Conservation (phyloP, 2,888 invertebrate species). For the Scaptomyza reducta region DNA sequence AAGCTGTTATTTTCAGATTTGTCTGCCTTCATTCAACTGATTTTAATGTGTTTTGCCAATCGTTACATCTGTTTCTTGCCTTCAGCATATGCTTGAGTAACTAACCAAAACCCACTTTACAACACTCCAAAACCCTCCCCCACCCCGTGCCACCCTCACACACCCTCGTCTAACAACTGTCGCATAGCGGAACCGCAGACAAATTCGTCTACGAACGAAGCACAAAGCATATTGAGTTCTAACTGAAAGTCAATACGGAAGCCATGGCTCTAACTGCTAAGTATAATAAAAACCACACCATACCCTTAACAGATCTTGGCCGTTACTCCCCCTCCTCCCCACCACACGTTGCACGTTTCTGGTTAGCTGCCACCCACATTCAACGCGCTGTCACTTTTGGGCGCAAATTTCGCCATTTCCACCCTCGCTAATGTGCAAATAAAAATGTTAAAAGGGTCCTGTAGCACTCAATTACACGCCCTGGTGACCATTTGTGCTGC, state of each 20-base stretch:
- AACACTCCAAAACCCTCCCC: background rate
- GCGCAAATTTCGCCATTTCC: slow-evolving; percentile 81
- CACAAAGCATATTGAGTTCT: slow-evolving; percentile 65
- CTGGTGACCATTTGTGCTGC: slow-evolving; percentile 82
- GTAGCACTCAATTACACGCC: slow-evolving; percentile 85
- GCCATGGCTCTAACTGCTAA: background rate
- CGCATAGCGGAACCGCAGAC: slow-evolving; percentile 77
- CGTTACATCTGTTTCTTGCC: background rate
- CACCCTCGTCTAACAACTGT: slow-evolving; percentile 53
- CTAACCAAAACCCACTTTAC: slow-evolving; percentile 11
- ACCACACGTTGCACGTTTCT: background rate
- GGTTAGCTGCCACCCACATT: slow-evolving; percentile 64
- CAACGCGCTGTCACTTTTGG: slow-evolving; percentile 79
- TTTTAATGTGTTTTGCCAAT: background rate
- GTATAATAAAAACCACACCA: slow-evolving; percentile 6
- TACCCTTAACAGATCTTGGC: background rate
- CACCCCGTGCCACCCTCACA: background rate
- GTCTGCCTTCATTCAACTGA: background rate
- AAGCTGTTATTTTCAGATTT: too few relatives aligned
- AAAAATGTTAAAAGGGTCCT: slow-evolving; percentile 85
- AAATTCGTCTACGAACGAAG: slow-evolving; percentile 74
- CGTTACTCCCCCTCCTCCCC: background rate
- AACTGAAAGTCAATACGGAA: slow-evolving; percentile 67
- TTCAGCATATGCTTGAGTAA: slow-evolving; percentile 55
- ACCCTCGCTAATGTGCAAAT: slow-evolving; percentile 85